Conservation (phyloP, 2,888 invertebrate species). For the Dendrolimus pini region DNA sequence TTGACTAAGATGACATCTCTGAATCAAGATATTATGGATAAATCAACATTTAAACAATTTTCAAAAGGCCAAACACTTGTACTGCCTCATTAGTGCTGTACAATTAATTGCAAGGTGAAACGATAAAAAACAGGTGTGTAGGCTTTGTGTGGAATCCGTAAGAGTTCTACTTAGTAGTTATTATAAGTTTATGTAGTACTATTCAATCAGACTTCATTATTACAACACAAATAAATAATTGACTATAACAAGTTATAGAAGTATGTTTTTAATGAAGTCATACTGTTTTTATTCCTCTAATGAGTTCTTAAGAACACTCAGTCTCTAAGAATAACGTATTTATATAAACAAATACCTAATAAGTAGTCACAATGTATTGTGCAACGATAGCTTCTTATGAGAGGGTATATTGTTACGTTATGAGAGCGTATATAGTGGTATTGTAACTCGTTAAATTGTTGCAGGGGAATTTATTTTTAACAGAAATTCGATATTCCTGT, state of each 20-base stretch:
- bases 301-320: neutral
- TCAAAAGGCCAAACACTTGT: neutral
- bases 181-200: neutral
- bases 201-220: neutral
- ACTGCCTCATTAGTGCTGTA: neutral
- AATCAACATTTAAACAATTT: neutral
- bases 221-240: neutral
- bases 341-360: neutral
- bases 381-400: no score
- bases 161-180: no score
- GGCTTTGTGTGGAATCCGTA: no score
- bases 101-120: constrained; percentile 1
- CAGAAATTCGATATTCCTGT: constrained; percentile 1
- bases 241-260: neutral
- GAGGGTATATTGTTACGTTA: neutral
- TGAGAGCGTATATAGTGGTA: neutral
- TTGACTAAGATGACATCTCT: no score
- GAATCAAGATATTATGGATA: no score
- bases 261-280: neutral
- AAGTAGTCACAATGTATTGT: no score
- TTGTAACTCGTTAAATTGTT: neutral
- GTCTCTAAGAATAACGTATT: neutral
- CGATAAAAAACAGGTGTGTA: neutral
- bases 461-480: neutral
- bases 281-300: neutral